A percentile compares a stretch with the other conserved stretches of the same genome.
These are phyloP conservation scores for Micropoecilia bifurca DNA, from an alignment of 2,797 vertebrate species.

Conservation along the genomic window DNA sequence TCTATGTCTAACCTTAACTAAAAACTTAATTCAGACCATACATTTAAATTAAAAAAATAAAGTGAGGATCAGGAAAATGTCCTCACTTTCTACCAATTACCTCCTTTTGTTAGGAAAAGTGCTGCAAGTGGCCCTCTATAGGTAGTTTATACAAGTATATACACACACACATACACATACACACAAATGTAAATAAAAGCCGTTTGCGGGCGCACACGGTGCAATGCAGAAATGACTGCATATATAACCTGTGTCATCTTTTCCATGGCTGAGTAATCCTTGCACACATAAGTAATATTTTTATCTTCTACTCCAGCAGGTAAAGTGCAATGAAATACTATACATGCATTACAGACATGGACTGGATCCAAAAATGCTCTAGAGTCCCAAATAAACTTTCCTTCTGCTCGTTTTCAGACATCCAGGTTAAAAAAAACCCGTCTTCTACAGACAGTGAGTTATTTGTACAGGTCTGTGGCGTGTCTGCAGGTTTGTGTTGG, in stretches of 20 bases:
- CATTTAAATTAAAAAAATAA: too few species aligned
- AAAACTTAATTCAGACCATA: too few species aligned
- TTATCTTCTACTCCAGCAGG: constrained; percentile 61
- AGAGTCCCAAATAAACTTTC: constrained; percentile 68
- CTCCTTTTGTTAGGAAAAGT: too few species aligned
- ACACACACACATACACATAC: constrained; percentile 49
- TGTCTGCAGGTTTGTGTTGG: constrained; percentile 70
- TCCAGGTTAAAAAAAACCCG: constrained; percentile 39
- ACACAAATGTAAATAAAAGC: constrained; percentile 48
- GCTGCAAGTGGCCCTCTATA: too few species aligned
- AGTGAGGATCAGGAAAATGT: too few species aligned
- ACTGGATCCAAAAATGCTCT: constrained; percentile 75
- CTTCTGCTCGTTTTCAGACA: constrained; percentile 68
- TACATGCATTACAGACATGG: constrained; percentile 71
- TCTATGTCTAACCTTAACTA: too few species aligned
- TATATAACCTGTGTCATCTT: constrained; percentile 60
- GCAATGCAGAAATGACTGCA: constrained; percentile 30
- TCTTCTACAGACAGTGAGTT: constrained; percentile 71
- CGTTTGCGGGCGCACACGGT: constrained; percentile 38
- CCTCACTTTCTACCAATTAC: too few species aligned
- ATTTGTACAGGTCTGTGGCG: constrained; percentile 71
- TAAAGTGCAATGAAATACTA: constrained; percentile 73
- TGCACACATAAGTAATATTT: constrained; percentile 57
- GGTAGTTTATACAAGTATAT: constrained; percentile 40
- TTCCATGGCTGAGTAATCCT: constrained; percentile 52